Base-by-base conservation (phyloP, 2,797 vertebrate genomes). In the Benthosema pterotum region DNA sequence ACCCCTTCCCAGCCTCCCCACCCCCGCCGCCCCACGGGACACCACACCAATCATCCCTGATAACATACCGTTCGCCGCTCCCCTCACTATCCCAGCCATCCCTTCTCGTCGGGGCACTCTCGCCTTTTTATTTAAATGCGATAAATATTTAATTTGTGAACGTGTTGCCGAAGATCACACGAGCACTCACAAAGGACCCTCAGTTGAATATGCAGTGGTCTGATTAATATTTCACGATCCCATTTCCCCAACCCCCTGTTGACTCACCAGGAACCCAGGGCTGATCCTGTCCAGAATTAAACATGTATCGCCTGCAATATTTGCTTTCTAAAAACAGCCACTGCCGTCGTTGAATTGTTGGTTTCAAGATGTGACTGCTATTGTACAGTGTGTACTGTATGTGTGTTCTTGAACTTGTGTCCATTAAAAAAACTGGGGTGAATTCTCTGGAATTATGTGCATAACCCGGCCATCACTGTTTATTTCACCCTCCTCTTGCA, bases 81-180 rank as follows among this genome's bases (percentile, higher is more conserved):
- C 71, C 57, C 62, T 60, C 51, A 11, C 53, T 53, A 68, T 42
- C 66, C 28, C 67, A 60, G 25, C 11, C 68, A 63, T 15, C 59
- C 56, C 56, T 60, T 54, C 69, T 72, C 32, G 19, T 59, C 42
- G 19, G 80, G 1, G 5, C 45, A 46, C 12, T 56, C 79, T 89
- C 45, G 70, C 72, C 87, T 85, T 91, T 92, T 92, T 91, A 93
- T 93, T 93, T 94, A 90, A 93, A 90, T 79, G 72, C 14, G 64
- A 91, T 94, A 91, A 92, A 94, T 93, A 92, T 92, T 93, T 93
- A 84, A 94, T 93, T 88, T 87, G 86, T 59, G 60, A 92, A 91
- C 82, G 87, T 91, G 91, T 92, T 92, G 87, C 83, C 63, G 88
- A 87, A 90, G 90, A 93, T 93, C 91, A 93, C 91, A 93, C 62